Evolutionary conservation across 2,113 vertebrate species (phyloP), one percentile per base, ranked within the genome.

Genomic region (Neoarius graeffei): DNA sequence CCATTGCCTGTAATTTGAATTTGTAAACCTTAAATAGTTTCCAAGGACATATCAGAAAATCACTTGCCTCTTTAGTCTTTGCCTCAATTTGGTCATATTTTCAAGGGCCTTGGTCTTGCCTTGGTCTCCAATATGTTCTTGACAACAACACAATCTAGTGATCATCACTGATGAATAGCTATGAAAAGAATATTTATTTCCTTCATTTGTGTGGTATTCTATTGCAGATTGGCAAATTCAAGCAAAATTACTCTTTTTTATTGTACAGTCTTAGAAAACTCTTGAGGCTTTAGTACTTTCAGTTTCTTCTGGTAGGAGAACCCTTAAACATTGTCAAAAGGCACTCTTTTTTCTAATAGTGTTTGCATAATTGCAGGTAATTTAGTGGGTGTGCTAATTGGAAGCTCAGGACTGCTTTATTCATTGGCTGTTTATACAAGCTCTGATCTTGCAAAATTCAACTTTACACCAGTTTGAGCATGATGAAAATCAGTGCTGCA

Each of bases 401-500:
- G 19, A 64, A 10, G 17, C 83, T 48, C 54, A 48, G 4, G 30
- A 1, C 42, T 30, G 19, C 0, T 69, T 69, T 80, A 54, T 57
- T 86, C 20, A 52, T 25, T 54, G n/a, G 5, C 48, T 57, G n/a
- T 27, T 57, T 64, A 69, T 69, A 54, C 76, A 67, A 80, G 48
- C 11, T 77, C 20, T 17, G 69, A 76, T 69, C 15, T 56, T 27
- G 62, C 66, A 71, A 83, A 57, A n/a, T 73, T 74, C 25, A 73
- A 60, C 52, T 83, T 87, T 83, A 66, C 25, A 10, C 50, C 66
- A 71, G 48, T 69, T 71, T 19, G 23, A 90, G 71, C 57, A 66
- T 82, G 64, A 81, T 59, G 81, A 15, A 64, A 83, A 83, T 83
- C 81, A 66, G 60, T 9, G 20, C 42, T n/a, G 85, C 59, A 79